These are phyloP conservation scores for Saturnia japonica DNA, from an alignment of 2,888 invertebrate species.

Conservation along the genomic window DNA sequence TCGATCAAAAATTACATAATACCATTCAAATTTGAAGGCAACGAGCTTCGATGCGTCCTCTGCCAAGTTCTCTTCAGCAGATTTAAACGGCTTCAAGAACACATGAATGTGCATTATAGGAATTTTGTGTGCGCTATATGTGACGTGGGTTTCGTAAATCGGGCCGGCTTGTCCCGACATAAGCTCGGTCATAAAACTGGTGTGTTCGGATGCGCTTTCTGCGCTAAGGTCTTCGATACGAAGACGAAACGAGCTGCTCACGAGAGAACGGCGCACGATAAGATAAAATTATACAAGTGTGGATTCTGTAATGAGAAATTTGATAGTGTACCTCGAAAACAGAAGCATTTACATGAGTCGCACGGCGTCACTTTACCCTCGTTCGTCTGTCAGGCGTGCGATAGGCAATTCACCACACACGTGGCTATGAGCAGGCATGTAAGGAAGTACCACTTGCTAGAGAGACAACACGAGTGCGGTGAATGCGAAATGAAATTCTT, in stretches of 20 bases:
- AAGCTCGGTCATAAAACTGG: slow-evolving; percentile 54
- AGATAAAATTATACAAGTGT: slow-evolving; percentile 49
- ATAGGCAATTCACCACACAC: slow-evolving; percentile 38
- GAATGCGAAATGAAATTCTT: slow-evolving; percentile 46
- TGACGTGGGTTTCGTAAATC: slow-evolving; percentile 50
- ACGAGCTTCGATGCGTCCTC: slow-evolving; percentile 43
- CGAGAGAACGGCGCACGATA: slow-evolving; percentile 59
- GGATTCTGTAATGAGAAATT: slow-evolving; percentile 50
- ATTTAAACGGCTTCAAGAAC: slow-evolving; percentile 52
- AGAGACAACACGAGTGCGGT: slow-evolving; percentile 41
- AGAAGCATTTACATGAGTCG: slow-evolving; percentile 33
- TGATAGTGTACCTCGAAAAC: slow-evolving; percentile 27
- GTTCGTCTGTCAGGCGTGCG: slow-evolving; percentile 45
- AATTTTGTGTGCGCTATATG: slow-evolving; percentile 54
- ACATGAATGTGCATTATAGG: slow-evolving; percentile 55
- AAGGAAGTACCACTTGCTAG: slow-evolving; percentile 53
- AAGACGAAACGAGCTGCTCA: slow-evolving; percentile 65
- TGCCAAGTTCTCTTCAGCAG: slow-evolving; percentile 45
- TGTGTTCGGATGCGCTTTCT: slow-evolving; percentile 55
- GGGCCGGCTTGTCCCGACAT: slow-evolving; percentile 47
- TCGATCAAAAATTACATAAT: slow-evolving; percentile 46
- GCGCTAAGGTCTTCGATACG: slow-evolving; percentile 69
- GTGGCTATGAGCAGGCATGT: slow-evolving; percentile 39
- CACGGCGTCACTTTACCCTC: slow-evolving; percentile 27
- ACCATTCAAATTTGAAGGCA: slow-evolving; percentile 51